Conservation (phyloP, 2,888 invertebrate species). For the Leistus spinibarbis region DNA sequence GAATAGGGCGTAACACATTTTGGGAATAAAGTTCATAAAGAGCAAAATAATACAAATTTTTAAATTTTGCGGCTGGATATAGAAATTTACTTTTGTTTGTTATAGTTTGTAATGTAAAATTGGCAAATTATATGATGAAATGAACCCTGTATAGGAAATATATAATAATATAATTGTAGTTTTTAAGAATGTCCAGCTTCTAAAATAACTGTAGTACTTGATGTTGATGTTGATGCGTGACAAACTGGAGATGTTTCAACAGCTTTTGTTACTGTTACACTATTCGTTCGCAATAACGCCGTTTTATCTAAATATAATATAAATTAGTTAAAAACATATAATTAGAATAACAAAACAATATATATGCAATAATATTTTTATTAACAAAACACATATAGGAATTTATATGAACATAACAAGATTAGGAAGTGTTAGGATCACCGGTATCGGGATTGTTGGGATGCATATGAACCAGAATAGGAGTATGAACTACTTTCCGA, state of each 20-base stretch:
- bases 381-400: not conserved
- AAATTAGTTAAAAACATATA: not conserved
- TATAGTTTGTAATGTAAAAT: no score
- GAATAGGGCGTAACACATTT: no score
- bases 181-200: constrained; percentile 15
- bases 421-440: not conserved
- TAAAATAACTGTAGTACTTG: constrained; percentile 12
- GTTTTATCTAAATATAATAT: constrained; percentile 26
- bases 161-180: not conserved
- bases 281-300: constrained; percentile 12
- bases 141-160: no score
- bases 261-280: not conserved
- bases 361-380: not conserved
- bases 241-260: constrained; percentile 9
- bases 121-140: no score
- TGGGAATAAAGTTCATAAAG: no score
- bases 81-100: no score
- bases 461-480: not conserved
- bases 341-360: no score
- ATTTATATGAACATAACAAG: no score
- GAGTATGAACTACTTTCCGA: not conserved
- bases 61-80: no score
- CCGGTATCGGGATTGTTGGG: not conserved
- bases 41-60: no score
- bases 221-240: constrained; percentile 10